Base-by-base conservation (phyloP, 2,113 vertebrate species). In the Ceyx cyanopectus region DNA sequence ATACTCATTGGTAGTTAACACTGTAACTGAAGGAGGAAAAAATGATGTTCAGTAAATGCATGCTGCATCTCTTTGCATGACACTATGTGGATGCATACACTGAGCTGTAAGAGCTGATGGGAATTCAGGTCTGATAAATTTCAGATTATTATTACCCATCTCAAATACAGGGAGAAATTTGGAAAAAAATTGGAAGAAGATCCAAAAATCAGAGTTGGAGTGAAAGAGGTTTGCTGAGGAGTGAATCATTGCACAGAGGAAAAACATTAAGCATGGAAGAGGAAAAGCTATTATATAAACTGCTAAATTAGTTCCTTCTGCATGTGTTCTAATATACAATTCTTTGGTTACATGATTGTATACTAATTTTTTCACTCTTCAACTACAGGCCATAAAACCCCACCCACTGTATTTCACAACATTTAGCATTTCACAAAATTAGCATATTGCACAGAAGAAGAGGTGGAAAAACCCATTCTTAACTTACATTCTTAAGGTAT, bases 91-190 rank as follows among this genome's bases (percentile, higher is more conserved):
- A 24, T 12, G 13, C 40, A 18, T 13, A 40, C 10, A 13, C 30
- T 18, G 21, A 45, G 16, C 6, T 5, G 4, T 0, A 0, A 80
- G 37, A 2, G 3, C 16, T 87, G 87, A 54, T 23, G 24, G 21
- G 27, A 80, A 15, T 16, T 7, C 22, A 30, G 30, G 22, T 93
- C 41, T 77, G 63, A 29, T 23, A 41, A 67, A n/a, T 19, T 37
- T 83, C 3, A 2, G 37, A 37, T 37, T 37, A 10, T 10, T 78
- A 34, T 41, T 61, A 91, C 18, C 19, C 20, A 16, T 21, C 5
- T 43, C 57, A 9, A 73, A 66, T 45, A 23, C 37, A 51, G 24
- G 48, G 78, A 23, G 2, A 68, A 32, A 70, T 26, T 1, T 56
- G 20, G 16, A 19, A 19, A 60, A 75, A 87, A 70, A 29, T 8